A percentile compares a stretch with the other conserved stretches of the same genome.
Conservation (phyloP, 2,797 vertebrate species). For the Brotula barbata region DNA sequence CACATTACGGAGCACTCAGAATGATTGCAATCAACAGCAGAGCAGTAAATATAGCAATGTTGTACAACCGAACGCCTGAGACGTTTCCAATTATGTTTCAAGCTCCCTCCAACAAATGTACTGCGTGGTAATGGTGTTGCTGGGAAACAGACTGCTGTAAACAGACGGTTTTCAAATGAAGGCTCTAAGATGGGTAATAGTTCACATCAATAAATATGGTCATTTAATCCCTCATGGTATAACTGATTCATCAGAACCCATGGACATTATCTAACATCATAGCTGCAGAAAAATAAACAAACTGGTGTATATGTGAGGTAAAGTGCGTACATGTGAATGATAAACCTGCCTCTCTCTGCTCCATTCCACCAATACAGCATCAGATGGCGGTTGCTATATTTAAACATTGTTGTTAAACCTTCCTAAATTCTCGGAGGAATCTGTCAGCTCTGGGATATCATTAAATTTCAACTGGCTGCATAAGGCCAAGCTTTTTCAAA, state of each 20-base stretch:
- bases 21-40: slow-evolving; percentile 58
- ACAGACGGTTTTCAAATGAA: slow-evolving; percentile 52
- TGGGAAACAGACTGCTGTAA: slow-evolving; percentile 70
- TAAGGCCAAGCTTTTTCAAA: slow-evolving; percentile 22
- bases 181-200: slow-evolving; percentile 31
- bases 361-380: slow-evolving; percentile 25
- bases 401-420: slow-evolving; percentile 21
- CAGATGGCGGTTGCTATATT: slow-evolving; percentile 41
- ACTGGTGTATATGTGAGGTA: no score
- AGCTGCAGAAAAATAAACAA: no score
- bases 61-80: slow-evolving; percentile 54
- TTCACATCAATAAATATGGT: slow-evolving; percentile 46
- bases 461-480: not conserved
- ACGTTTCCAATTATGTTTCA: slow-evolving; percentile 58
- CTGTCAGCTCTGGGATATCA: slow-evolving; percentile 25
- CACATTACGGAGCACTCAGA: slow-evolving; percentile 28
- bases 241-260: slow-evolving; percentile 10
- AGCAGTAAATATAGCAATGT: slow-evolving; percentile 44
- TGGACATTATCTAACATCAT: no score
- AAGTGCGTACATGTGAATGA: slow-evolving; percentile 3
- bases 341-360: slow-evolving; percentile 2
- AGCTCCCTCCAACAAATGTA: slow-evolving; percentile 41
- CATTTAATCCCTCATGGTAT: slow-evolving; percentile 30
- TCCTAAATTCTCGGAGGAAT: slow-evolving; percentile 31
- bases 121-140: slow-evolving; percentile 67